A percentile compares a stretch with the other conserved stretches of the same genome.
phyloP scores from a whole-genome alignment of 1,140 invertebrate species.

The Gonioctena quinquepunctata region DNA sequence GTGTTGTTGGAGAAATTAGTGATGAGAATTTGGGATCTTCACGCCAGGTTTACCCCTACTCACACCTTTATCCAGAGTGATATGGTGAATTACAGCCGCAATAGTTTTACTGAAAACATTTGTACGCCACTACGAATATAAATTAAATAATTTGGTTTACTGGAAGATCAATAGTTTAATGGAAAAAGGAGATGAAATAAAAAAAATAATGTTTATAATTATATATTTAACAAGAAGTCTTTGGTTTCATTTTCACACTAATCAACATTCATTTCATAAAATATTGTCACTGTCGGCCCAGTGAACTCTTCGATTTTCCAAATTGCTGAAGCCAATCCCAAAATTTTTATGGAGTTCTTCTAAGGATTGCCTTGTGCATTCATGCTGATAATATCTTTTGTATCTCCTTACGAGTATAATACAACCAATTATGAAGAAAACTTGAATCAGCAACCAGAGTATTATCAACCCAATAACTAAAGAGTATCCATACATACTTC shows the following conservation, averaged over 20 bases:
- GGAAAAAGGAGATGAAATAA: too few species aligned
- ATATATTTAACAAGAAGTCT: neutral
- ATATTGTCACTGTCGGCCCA: constrained; percentile 48
- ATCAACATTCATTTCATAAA: neutral
- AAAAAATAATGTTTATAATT: too few species aligned
- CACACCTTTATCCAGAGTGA: too few species aligned
- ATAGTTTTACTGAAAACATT: too few species aligned
- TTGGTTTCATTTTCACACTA: neutral
- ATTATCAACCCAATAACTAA: constrained; percentile 49
- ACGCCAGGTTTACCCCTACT: too few species aligned
- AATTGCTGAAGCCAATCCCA: constrained; percentile 49
- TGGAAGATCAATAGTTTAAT: too few species aligned
- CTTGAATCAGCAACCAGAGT: constrained; percentile 49
- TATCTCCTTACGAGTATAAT: constrained; percentile 46
- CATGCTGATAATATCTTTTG: constrained; percentile 49
- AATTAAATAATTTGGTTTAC: too few species aligned
- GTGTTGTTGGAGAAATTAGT: too few species aligned
- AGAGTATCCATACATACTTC: constrained; percentile 52
- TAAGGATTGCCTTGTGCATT: constrained; percentile 42
- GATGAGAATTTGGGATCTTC: too few species aligned
- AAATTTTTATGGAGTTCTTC: constrained; percentile 54
- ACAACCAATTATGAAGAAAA: constrained; percentile 46
- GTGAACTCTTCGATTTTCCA: constrained; percentile 49
- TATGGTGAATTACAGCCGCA: too few species aligned
- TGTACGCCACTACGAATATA: too few species aligned